phyloP scores from a whole-genome alignment of 2,797 vertebrate genomes.

The Poecilia picta region DNA sequence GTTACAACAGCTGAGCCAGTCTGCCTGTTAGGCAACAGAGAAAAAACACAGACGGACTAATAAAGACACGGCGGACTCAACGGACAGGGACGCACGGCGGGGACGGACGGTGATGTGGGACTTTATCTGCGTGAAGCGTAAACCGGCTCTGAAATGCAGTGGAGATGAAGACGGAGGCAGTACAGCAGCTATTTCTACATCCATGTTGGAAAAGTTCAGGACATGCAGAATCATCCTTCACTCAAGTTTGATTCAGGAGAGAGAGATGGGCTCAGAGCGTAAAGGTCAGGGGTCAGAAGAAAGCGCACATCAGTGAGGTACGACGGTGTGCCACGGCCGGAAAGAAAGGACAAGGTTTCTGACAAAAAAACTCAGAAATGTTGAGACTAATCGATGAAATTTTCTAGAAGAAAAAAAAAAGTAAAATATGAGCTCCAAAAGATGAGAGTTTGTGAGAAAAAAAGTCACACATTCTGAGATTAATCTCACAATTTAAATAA shows the following conservation, averaged over 20 bases:
- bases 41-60: conserved; percentile 50
- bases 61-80: conserved; percentile 54
- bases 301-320: conserved; percentile 23
- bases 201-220: conserved; percentile 41
- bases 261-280: conserved; percentile 41
- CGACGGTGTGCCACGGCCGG: too few species aligned
- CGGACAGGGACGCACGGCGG: conserved; percentile 38
- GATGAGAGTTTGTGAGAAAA: too few species aligned
- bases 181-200: conserved; percentile 66
- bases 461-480: too few species aligned
- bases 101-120: conserved; percentile 12
- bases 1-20: conserved; percentile 39
- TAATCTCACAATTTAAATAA: too few species aligned
- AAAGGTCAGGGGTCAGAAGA: conserved; percentile 55
- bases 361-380: too few species aligned
- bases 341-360: too few species aligned
- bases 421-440: too few species aligned
- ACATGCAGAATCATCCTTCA: conserved; percentile 47
- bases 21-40: conserved; percentile 45
- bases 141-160: conserved; percentile 48
- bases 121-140: conserved; percentile 29
- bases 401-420: too few species aligned
- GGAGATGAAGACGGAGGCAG: conserved; percentile 51
- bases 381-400: too few species aligned
- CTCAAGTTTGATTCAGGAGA: conserved; percentile 38